Evolutionary conservation across 2,888 invertebrate genomes (phyloP).

Genomic region (Drosophila maculinotata): DNA sequence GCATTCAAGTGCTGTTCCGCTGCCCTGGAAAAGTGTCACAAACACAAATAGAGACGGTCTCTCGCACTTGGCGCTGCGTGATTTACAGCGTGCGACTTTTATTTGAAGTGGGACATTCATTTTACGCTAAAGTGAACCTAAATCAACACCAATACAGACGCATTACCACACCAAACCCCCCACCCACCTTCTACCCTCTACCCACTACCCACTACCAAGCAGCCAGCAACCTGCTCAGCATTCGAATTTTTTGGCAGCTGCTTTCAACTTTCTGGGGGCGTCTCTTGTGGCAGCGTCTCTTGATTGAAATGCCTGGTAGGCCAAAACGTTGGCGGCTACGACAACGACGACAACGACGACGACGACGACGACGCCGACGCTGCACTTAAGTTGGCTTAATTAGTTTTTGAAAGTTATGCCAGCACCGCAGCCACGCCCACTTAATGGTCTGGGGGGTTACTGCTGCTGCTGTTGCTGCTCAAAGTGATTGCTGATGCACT

Average conservation of each 20-base stretch:
- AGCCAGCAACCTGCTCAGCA: conserved; percentile 26
- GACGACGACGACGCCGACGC: conserved; percentile 17
- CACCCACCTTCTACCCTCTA: neutral
- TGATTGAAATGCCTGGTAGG: conserved; percentile 78
- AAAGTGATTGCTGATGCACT: conserved; percentile 61
- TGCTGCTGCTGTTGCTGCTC: conserved; percentile 25
- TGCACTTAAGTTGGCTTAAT: conserved; percentile 82
- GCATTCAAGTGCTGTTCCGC: conserved; percentile 63
- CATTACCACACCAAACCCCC: too few relatives aligned
- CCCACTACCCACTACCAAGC: neutral
- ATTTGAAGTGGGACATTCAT: conserved; percentile 81
- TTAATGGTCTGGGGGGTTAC: conserved; percentile 67
- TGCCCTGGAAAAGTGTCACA: conserved; percentile 71
- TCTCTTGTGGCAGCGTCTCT: conserved; percentile 63
- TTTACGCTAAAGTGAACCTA: conserved; percentile 79
- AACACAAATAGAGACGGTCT: conserved; percentile 70
- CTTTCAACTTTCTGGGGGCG: conserved; percentile 29
- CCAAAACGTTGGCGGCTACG: conserved; percentile 48
- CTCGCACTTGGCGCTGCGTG: conserved; percentile 65
- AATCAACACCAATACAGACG: conserved; percentile 66
- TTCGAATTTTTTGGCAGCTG: conserved; percentile 62
- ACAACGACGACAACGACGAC: conserved; percentile 19
- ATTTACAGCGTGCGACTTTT: conserved; percentile 80
- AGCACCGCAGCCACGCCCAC: conserved; percentile 70
- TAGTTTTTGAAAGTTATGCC: conserved; percentile 83